Conservation (phyloP, 2,113 vertebrate species). For the Excalfactoria chinensis region DNA sequence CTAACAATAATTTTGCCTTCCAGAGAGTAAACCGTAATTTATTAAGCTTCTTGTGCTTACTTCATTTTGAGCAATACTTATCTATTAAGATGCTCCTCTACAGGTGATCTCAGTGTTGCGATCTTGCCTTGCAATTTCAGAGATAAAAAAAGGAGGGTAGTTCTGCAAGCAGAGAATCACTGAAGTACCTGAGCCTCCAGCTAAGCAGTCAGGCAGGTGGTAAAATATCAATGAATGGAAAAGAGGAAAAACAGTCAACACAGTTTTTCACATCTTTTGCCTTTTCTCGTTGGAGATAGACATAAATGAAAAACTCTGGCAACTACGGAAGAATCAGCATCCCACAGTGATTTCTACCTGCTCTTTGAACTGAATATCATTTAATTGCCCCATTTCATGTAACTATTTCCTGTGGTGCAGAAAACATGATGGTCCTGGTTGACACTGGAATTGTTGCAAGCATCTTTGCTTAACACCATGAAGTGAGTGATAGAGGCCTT, state of each 20-base stretch:
- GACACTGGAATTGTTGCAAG: accelerated
- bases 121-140: neutral
- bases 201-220: neutral
- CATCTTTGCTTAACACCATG: neutral
- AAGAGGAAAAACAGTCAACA: accelerated
- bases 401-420: neutral
- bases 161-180: neutral
- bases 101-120: neutral
- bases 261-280: neutral
- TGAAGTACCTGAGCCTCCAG: neutral
- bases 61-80: neutral
- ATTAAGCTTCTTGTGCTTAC: neutral
- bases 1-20: neutral
- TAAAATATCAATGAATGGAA: neutral
- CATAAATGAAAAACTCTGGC: accelerated
- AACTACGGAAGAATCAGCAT: neutral
- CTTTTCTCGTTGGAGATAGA: neutral
- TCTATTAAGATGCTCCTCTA: neutral
- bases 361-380: neutral
- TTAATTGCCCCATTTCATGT: neutral
- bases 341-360: neutral
- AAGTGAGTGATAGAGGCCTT: neutral
- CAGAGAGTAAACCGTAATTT: neutral
- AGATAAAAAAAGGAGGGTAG: neutral
- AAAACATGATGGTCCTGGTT: neutral